These are phyloP conservation scores for Xiphydria camelus DNA, from an alignment of 2,888 invertebrate genomes.

Conservation along the genomic window DNA sequence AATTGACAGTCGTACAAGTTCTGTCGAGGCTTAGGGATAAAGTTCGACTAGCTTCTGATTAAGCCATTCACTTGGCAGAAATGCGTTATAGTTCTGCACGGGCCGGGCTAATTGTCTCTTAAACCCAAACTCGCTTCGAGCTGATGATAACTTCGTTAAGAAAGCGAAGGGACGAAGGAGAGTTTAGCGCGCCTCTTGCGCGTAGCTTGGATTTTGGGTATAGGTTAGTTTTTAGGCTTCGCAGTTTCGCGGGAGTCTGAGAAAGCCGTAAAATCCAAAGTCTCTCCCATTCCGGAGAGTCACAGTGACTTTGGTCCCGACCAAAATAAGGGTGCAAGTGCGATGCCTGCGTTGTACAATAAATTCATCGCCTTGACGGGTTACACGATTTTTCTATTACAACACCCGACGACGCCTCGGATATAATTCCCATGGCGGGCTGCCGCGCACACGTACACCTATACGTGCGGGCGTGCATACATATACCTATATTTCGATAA, in stretches of 20 bases:
- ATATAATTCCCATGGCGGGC: background rate
- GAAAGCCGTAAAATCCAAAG: too few species aligned
- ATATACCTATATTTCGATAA: slow-evolving; percentile 20
- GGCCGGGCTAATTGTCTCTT: slow-evolving; percentile 41
- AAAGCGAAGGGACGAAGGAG: too few species aligned
- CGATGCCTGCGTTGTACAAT: slow-evolving; percentile 46
- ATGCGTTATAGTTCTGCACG: slow-evolving; percentile 25
- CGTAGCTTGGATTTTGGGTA: too few species aligned
- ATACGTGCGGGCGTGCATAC: background rate
- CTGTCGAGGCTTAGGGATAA: slow-evolving; percentile 22
- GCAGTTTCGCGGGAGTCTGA: too few species aligned
- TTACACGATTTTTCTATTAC: slow-evolving; percentile 56
- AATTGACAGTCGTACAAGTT: slow-evolving; percentile 32
- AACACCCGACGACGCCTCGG: too few species aligned
- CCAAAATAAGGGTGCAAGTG: background rate
- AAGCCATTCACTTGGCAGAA: slow-evolving; percentile 37
- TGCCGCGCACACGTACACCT: background rate
- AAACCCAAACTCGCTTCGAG: slow-evolving; percentile 34
- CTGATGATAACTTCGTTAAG: too few species aligned
- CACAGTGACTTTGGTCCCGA: too few species aligned
- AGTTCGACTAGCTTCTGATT: slow-evolving; percentile 40
- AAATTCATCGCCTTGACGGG: slow-evolving; percentile 45
- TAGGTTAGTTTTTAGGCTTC: too few species aligned
- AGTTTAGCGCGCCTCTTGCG: too few species aligned
- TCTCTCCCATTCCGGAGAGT: too few species aligned